Conservation (phyloP, 2,113 vertebrate genomes). For the Pampusana beccarii region DNA sequence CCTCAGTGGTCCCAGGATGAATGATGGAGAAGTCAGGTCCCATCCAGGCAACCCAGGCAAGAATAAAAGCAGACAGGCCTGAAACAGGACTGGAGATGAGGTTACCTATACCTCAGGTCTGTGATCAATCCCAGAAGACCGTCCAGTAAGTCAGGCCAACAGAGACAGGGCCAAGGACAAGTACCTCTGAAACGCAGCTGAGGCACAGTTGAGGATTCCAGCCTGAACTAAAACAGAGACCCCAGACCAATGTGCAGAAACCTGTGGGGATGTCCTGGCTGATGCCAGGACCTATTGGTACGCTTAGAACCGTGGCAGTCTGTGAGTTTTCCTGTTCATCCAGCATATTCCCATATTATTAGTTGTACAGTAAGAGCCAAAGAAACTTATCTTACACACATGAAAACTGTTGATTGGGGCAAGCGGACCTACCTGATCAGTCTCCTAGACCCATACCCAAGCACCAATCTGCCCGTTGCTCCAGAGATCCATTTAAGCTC, state of each 20-base stretch:
- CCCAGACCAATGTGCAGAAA: background rate
- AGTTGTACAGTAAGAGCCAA: background rate
- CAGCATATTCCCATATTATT: background rate
- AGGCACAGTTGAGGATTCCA: background rate
- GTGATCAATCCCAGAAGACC: background rate
- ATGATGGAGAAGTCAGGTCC: accelerated
- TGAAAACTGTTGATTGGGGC: background rate
- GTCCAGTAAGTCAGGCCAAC: background rate
- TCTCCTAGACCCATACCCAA: background rate
- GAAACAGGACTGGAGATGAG: background rate
- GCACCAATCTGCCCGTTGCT: background rate
- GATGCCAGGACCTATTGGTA: background rate
- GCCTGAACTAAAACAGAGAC: background rate
- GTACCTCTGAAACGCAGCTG: background rate
- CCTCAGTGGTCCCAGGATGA: background rate
- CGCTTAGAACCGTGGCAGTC: background rate
- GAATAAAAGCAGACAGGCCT: background rate
- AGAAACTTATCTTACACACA: background rate
- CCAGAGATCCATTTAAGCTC: background rate
- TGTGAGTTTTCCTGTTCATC: background rate
- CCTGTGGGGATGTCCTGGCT: accelerated
- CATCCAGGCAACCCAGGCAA: background rate
- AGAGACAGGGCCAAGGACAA: background rate
- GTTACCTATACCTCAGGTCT: background rate
- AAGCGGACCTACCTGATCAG: background rate